Percentiles rank a stretch among this genome's conserved stretches.
Conservation (phyloP, 2,113 vertebrate species). For the Athene cunicularia region DNA sequence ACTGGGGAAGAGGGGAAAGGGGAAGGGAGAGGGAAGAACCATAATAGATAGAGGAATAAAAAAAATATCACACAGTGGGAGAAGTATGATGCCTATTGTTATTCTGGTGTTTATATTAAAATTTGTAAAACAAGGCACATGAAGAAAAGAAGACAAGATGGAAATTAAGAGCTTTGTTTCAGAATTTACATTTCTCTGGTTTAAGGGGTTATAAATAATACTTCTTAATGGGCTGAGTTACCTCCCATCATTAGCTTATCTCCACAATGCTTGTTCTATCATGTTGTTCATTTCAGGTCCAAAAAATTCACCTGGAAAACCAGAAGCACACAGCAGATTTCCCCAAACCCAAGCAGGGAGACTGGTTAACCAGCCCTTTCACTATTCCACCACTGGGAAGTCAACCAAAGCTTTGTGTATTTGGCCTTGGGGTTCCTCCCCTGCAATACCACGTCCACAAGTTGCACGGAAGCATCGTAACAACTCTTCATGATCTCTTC, state of each 20-base stretch:
- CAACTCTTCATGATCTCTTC: not conserved
- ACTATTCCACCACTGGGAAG: not conserved
- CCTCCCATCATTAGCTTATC: slow-evolving; percentile 24
- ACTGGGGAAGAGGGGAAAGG: not conserved
- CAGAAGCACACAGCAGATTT: not conserved
- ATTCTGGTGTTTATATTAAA: not conserved
- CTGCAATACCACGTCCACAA: not conserved
- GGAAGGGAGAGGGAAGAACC: not conserved
- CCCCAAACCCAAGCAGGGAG: not conserved
- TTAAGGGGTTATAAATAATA: slow-evolving; percentile 14
- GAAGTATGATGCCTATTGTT: not conserved
- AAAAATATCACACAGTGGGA: not conserved
- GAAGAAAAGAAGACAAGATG: not conserved
- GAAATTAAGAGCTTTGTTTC: not conserved
- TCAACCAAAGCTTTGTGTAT: not conserved
- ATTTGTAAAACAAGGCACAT: not conserved
- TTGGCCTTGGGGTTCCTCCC: not conserved
- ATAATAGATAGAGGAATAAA: not conserved
- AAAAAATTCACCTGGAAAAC: slow-evolving; percentile 4
- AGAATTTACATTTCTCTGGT: not conserved
- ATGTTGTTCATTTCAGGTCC: not conserved
- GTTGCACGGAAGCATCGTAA: not conserved
- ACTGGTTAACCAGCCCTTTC: not conserved
- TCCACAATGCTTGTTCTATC: not conserved
- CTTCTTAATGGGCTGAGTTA: not conserved